phyloP scores from a whole-genome alignment of 2,113 vertebrate genomes.

The Ariopsis seemanni region DNA sequence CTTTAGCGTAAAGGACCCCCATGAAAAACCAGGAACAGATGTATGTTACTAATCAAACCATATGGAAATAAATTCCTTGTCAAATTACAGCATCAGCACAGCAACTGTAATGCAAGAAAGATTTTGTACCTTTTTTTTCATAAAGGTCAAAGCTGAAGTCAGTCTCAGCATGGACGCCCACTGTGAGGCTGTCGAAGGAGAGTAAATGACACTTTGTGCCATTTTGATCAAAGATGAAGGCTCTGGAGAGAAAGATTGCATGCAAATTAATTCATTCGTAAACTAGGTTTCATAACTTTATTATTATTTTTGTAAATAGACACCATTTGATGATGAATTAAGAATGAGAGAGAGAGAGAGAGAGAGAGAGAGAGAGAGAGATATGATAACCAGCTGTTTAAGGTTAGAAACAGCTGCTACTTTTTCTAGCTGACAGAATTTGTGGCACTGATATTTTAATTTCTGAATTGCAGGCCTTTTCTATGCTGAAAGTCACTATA shows the following conservation, averaged over 20 bases:
- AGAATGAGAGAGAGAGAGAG: background rate
- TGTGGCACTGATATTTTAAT: slow-evolving; percentile 11
- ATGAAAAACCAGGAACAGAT: slow-evolving; percentile 21
- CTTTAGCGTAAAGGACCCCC: slow-evolving; percentile 3
- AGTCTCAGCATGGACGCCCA: slow-evolving; percentile 79
- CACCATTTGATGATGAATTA: slow-evolving; percentile 7
- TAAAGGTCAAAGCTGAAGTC: slow-evolving; percentile 89
- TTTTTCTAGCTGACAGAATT: background rate
- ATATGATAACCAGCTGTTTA: slow-evolving; percentile 20
- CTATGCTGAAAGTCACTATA: background rate
- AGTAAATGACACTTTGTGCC: slow-evolving; percentile 88
- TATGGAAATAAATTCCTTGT: slow-evolving; percentile 25
- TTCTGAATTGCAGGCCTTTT: background rate
- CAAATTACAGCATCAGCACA: background rate
- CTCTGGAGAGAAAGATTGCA: slow-evolving; percentile 63
- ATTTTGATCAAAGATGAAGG: slow-evolving; percentile 76
- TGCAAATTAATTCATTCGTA: slow-evolving; percentile 16
- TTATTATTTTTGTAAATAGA: background rate
- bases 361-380: background rate
- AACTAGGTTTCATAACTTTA: background rate
- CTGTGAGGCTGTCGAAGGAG: slow-evolving; percentile 89
- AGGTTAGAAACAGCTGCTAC: background rate
- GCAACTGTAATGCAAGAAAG: slow-evolving; percentile 1
- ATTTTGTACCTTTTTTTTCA: slow-evolving; percentile 89
- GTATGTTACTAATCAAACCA: slow-evolving; percentile 33